Conservation (phyloP, 2,888 invertebrate genomes). For the Stenolophus ochropezus region DNA sequence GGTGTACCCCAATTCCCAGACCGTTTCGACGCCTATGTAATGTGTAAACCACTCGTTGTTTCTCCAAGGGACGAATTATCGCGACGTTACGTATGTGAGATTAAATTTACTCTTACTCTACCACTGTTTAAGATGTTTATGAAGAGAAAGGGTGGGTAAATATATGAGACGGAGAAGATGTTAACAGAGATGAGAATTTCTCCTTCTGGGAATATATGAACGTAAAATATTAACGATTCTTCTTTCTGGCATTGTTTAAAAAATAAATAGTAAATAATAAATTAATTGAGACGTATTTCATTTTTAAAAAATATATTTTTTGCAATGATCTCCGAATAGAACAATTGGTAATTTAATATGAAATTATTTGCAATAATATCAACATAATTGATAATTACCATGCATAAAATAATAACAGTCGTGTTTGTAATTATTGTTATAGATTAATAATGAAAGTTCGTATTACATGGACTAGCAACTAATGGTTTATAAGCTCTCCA, state of each 20-base stretch:
- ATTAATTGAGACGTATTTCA: no score
- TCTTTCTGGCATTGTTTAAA: no score
- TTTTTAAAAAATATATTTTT: no score
- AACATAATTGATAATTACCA: neutral
- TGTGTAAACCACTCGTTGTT: neutral
- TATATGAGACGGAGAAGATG: neutral
- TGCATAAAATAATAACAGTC: neutral
- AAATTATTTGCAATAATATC: neutral
- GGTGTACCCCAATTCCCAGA: slow-evolving; percentile 9
- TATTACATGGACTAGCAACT: neutral
- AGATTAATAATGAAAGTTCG: neutral
- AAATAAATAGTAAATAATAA: no score
- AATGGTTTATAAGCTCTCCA: neutral
- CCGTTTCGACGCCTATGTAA: neutral
- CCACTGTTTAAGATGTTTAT: neutral
- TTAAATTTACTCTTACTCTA: neutral
- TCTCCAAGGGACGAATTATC: neutral
- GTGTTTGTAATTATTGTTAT: neutral
- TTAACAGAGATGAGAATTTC: neutral
- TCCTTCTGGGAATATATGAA: no score
- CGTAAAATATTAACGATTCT: no score
- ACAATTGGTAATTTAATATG: no score
- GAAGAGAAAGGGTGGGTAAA: neutral
- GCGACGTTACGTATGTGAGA: neutral
- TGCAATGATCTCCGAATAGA: no score